Conservation (phyloP, 1,140 invertebrate species). For the Ceratina calcarata region DNA sequence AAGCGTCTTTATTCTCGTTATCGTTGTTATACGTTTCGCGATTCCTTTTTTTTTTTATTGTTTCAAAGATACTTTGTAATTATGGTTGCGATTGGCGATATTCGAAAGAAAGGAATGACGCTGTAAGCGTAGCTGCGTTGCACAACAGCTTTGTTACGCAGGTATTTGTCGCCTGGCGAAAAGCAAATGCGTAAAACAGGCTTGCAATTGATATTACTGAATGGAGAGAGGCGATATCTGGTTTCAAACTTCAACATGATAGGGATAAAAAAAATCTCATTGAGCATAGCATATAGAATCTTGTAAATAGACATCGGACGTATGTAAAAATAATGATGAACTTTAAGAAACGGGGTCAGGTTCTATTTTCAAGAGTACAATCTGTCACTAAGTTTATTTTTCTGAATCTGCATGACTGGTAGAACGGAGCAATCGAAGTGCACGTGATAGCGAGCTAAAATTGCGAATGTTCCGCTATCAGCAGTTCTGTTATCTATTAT, state of each 20-base stretch:
- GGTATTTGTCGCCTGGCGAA: conserved; percentile 27
- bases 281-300: background rate
- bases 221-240: conserved; percentile 3
- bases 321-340: background rate
- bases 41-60: background rate
- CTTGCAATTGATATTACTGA: conserved; percentile 24
- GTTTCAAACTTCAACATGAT: conserved; percentile 1
- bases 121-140: conserved; percentile 3
- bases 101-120: background rate
- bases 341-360: background rate
- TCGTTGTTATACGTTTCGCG: background rate
- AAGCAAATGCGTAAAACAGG: background rate
- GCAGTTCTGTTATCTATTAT: conserved; percentile 2
- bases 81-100: background rate
- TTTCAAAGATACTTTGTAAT: too few relatives aligned
- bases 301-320: background rate
- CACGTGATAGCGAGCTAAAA: background rate
- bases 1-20: background rate
- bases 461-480: background rate
- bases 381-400: background rate
- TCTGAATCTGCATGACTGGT: too few relatives aligned
- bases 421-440: conserved; percentile 4
- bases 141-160: conserved; percentile 11
- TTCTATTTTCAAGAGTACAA: background rate
- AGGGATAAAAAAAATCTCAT: background rate